phyloP scores from a whole-genome alignment of 2,113 vertebrate genomes.

The Larimichthys crocea region DNA sequence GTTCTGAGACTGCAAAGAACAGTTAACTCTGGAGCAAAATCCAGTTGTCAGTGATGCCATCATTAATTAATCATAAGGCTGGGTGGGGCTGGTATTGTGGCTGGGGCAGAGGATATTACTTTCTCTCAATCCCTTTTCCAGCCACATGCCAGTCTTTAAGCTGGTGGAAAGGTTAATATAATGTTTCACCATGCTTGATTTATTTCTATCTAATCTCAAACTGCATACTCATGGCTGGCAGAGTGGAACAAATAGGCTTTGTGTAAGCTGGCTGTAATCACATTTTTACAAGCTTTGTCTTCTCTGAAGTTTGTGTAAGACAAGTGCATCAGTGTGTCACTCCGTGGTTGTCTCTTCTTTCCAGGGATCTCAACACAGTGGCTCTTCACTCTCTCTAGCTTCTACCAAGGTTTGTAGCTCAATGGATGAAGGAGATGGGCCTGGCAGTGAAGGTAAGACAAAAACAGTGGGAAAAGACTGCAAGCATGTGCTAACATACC shows the following conservation, averaged over 20 bases:
- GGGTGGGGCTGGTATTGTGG: conserved; percentile 7
- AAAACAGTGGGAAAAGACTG: background rate
- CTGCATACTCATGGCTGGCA: background rate
- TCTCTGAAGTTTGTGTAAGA: conserved; percentile 20
- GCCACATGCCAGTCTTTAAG: background rate
- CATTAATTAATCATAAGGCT: conserved; percentile 30
- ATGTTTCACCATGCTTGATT: conserved; percentile 21
- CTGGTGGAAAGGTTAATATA: conserved; percentile 1
- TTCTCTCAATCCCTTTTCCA: background rate
- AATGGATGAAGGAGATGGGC: conserved; percentile 95
- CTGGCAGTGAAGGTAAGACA: conserved; percentile 89
- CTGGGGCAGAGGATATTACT: background rate
- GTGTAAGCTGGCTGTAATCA: conserved; percentile 35
- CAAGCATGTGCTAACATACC: background rate
- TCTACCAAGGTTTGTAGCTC: conserved; percentile 99
- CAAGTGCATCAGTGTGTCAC: conserved; percentile 1
- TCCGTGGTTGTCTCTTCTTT: conserved; percentile 58
- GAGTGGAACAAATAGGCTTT: conserved; percentile 36
- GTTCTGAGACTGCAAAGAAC: background rate
- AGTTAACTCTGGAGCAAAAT: conserved; percentile 1
- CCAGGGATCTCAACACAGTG: conserved; percentile 95
- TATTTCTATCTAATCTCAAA: conserved; percentile 29
- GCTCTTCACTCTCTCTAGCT: conserved; percentile 96
- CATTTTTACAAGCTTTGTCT: conserved; percentile 34
- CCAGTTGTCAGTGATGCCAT: conserved; percentile 10